A percentile compares a stretch with the other conserved stretches of the same genome.
phyloP scores from a whole-genome alignment of 2,888 invertebrate genomes.

The Tenthredo mesomela region DNA sequence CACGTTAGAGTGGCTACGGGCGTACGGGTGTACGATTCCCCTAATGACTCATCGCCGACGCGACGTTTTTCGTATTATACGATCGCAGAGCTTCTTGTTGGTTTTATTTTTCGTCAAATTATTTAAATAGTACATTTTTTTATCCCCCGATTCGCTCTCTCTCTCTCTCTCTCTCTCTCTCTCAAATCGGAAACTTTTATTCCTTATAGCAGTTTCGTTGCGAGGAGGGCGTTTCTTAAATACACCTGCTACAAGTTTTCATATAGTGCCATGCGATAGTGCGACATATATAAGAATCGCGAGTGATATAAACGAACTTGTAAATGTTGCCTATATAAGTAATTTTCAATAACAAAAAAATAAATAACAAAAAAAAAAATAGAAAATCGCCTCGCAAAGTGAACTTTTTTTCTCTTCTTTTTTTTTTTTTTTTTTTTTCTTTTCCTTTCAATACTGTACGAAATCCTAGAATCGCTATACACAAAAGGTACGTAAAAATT shows the following conservation, averaged over 20 bases:
- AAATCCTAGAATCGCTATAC: neutral
- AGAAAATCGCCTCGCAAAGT: neutral
- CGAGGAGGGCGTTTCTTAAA: neutral
- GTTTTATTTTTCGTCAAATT: neutral
- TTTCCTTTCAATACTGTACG: neutral
- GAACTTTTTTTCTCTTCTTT: neutral
- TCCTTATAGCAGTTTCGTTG: neutral
- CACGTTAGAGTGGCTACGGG: constrained; percentile 36
- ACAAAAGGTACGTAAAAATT: constrained; percentile 6
- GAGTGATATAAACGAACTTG: neutral
- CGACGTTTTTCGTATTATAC: neutral
- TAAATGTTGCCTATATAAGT: neutral
- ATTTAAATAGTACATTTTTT: neutral
- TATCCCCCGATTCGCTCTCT: neutral
- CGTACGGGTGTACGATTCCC: constrained; percentile 35
- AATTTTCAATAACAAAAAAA: neutral
- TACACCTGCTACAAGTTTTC: neutral
- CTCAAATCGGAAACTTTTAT: neutral
- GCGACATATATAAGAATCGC: neutral
- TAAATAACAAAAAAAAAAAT: neutral
- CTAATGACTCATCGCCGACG: constrained; percentile 46
- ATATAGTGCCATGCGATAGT: neutral
- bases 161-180: too few species aligned
- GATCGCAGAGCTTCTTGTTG: neutral
- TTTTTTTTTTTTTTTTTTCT: neutral